Base-by-base conservation (phyloP, 2,888 invertebrate genomes). In the Hydrotaea cyrtoneurina region DNA sequence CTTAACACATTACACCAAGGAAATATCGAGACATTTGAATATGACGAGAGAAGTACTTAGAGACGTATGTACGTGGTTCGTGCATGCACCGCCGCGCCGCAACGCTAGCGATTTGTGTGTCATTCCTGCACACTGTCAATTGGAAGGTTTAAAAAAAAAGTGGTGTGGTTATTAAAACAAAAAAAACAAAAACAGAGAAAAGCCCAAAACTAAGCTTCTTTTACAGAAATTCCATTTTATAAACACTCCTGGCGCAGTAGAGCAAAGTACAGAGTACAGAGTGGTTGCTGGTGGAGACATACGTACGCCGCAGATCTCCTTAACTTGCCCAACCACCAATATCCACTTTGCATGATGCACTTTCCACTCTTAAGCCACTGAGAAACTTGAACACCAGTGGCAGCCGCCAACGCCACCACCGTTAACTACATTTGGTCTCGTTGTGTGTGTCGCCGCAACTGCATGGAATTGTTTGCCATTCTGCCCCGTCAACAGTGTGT, bases 181-280 rank as follows among this genome's bases (percentile, higher is more conserved):
- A 66, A 43, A 75, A 31, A 31, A 31, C 31, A 13, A 3, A 39
- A 1, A 13, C 1, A 39, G 39, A 21, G 10, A 31, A 31, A 19
- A 62, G 21, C 15, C 17, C 36, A 78, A 84, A 62, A 59, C 66
- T 80, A 85, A 85, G 85, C 85, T 82, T 77, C 82, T 82, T 85
- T 69, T 80, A 62, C 57, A 62, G 50, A 79, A 85, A 85, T 85
- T 82, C 85, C 85, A 82, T 57, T 82, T 79, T 79, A 69, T 78
- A 75, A 80, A 74, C 78, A 75, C 78, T 78, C 75, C 71, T 69
- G 50, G 75, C 69, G 72, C 83, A 83, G 80, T 77, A 31, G 19
- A 17, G 19, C 39, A 66, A 50, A 50, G 50, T n/a, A n/a, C 50
- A n/a, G 50, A 13, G 50, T 2, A 2, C 7, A 7, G n/a, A 15